Conservation (phyloP, 2,888 invertebrate species). For the Hypselothyrea guttata region DNA sequence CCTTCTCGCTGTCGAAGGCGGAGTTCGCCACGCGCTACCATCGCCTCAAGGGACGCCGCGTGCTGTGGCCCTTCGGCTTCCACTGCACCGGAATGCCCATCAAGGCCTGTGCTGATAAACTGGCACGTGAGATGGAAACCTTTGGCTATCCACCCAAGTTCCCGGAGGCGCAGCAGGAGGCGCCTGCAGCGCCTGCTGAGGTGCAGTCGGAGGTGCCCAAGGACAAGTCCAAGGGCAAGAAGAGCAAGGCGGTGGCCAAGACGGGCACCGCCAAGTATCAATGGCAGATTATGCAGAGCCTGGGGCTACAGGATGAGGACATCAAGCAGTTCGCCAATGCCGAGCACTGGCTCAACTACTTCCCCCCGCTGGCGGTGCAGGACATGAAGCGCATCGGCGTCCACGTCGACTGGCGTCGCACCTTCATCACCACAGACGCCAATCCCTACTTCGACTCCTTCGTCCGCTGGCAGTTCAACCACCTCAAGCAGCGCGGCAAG, state of each 20-base stretch:
- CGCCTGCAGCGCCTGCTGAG: constrained; percentile 74
- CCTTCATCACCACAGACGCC: constrained; percentile 98
- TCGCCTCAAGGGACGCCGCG: constrained; percentile 94
- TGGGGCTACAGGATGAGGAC: constrained; percentile 95
- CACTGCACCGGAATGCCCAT: constrained; percentile 99
- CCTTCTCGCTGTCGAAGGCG: constrained; percentile 97
- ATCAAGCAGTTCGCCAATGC: constrained; percentile 96
- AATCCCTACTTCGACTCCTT: constrained; percentile 99
- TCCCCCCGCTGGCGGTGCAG: constrained; percentile 93
- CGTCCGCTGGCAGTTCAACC: constrained; percentile 97
- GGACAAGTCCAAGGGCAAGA: constrained; percentile 96
- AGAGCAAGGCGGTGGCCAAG: constrained; percentile 98
- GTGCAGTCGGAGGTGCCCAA: constrained; percentile 86
- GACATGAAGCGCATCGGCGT: constrained; percentile 95
- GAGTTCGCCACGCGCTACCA: constrained; percentile 98
- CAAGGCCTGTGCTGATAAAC: constrained; percentile 98
- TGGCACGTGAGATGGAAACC: constrained; percentile 94
- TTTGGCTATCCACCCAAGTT: constrained; percentile 97
- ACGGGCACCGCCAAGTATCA: constrained; percentile 94
- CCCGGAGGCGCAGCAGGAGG: constrained; percentile 84
- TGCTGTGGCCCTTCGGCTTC: constrained; percentile 98
- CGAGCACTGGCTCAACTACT: constrained; percentile 97
- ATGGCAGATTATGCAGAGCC: constrained; percentile 98
- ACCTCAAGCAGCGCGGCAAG: constrained; percentile 92
- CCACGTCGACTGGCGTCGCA: constrained; percentile 97